Base-by-base conservation (phyloP, 2,888 invertebrate species). In the Hetaerina titia region DNA sequence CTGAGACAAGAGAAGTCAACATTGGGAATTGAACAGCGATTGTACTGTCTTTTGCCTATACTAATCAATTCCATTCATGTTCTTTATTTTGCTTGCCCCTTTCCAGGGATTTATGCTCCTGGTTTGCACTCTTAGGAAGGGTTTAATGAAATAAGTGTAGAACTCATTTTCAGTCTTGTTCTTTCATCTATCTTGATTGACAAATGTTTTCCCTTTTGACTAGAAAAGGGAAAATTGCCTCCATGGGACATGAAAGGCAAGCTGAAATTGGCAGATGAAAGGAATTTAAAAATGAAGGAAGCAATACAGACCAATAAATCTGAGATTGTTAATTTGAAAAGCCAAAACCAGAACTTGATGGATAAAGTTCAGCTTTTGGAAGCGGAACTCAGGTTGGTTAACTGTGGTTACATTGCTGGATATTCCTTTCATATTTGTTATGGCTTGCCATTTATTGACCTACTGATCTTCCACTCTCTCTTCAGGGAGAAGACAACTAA, bases 231-330 rank as follows among this genome's bases (percentile, higher is more conserved):
- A 5, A 90, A 90, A 60, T 45, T 45, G n/a, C 31, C 90, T 45
- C 25, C 90, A 15, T 90, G 90, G 90, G 90, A 90, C 8, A 64
- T 60, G 22, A 90, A 64, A 17, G 90, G 63, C 19, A 22, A 63
- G 25, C 64, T 90, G 19, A 31, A 64, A 45, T 45, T 64, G 11
- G 64, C 90, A 15, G 64, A 90, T 22, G 90, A 90, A 25, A 45
- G 22, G 31, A 7, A 64, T 9, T 0, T 19, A 11, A 90, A 56
- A 19, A 1, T 63, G 4, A 90, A 90, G 11, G 64, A 69, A 90
- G 64, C 31, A 1, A 8, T 90, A 9, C 45, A 64, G 2, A 45
- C 9, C 45, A 64, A 31, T 6, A 90, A 0, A 22, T 90, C 2
- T 45, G 17, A 60, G 45, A 60, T 25, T 25, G 63, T 45, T 22